Evolutionary conservation across 2,113 vertebrate species (phyloP).

Genomic region (Pseudois nayaur): DNA sequence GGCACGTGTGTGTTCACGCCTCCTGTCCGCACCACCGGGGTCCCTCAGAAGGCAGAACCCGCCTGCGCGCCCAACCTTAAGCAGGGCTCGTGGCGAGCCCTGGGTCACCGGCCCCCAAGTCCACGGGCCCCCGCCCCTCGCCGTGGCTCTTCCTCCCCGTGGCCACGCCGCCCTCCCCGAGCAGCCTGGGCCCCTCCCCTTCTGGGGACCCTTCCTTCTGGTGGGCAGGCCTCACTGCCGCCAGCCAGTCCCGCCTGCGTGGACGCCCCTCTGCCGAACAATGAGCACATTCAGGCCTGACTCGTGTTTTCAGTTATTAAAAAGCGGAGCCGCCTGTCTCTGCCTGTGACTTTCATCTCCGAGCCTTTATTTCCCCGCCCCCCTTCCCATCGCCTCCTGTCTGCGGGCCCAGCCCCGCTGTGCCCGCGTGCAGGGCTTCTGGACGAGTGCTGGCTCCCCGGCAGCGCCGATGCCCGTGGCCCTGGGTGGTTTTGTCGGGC

Average conservation of each 20-base stretch:
- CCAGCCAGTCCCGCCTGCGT: constrained; percentile 82
- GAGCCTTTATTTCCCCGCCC: constrained; percentile 83
- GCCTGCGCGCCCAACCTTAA: background rate
- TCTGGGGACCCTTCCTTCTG: constrained; percentile 78
- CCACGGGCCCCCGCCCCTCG: background rate
- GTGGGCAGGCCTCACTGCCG: constrained; percentile 81
- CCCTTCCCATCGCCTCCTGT: constrained; percentile 82
- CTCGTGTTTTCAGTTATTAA: constrained; percentile 90
- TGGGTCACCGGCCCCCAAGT: background rate
- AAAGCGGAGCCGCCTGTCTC: constrained; percentile 87
- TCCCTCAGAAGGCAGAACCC: background rate
- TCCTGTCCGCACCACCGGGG: background rate
- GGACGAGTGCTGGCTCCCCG: constrained; percentile 71
- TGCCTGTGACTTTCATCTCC: constrained; percentile 88
- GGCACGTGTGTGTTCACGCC: background rate
- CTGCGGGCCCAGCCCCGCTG: constrained; percentile 78
- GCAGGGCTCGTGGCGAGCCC: background rate
- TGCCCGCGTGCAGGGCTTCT: constrained; percentile 76
- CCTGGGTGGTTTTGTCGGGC: constrained; percentile 69
- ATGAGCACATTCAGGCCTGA: constrained; percentile 87
- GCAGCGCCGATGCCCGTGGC: constrained; percentile 77
- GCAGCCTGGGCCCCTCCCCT: background rate
- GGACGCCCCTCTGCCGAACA: constrained; percentile 81
- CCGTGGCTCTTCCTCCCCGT: background rate
- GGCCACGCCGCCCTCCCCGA: constrained; percentile 57